These are phyloP conservation scores for Gephyroberyx darwinii DNA, from an alignment of 2,797 vertebrate species.

Conservation along the genomic window DNA sequence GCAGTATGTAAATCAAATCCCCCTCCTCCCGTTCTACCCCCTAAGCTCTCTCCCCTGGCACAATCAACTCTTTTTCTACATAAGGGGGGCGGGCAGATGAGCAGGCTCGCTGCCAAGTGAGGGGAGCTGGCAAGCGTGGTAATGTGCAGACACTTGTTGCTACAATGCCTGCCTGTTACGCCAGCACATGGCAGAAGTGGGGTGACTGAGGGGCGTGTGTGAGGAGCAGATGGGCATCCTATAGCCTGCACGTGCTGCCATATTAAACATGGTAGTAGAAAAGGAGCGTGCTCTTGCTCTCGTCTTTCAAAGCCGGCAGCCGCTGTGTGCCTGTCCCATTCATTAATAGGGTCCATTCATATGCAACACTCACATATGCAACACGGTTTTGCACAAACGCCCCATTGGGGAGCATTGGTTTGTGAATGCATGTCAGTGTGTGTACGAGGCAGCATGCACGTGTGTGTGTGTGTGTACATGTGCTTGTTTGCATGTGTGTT, in stretches of 20 bases:
- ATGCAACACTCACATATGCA: slow-evolving; percentile 68
- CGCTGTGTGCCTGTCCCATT: slow-evolving; percentile 63
- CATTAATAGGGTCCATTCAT: slow-evolving; percentile 79
- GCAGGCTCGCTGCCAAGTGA: slow-evolving; percentile 84
- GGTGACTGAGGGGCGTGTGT: slow-evolving; percentile 52
- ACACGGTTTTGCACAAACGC: slow-evolving; percentile 79
- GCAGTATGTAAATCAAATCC: slow-evolving; percentile 84
- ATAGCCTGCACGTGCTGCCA: slow-evolving; percentile 65
- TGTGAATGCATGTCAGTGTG: slow-evolving; percentile 35
- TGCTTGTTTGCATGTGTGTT: slow-evolving; percentile 47
- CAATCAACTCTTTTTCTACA: slow-evolving; percentile 84
- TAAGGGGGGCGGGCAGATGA: slow-evolving; percentile 76
- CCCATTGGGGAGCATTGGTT: slow-evolving; percentile 55
- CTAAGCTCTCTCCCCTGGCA: slow-evolving; percentile 79
- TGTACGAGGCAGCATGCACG: neutral
- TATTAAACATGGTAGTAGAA: slow-evolving; percentile 67
- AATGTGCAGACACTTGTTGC: slow-evolving; percentile 87
- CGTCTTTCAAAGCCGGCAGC: slow-evolving; percentile 65
- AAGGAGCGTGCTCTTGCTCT: slow-evolving; percentile 61
- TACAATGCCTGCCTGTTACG: slow-evolving; percentile 79
- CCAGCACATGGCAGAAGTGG: slow-evolving; percentile 64
- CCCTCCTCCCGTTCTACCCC: slow-evolving; percentile 62
- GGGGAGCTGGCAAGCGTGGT: slow-evolving; percentile 79
- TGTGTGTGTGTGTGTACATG: slow-evolving; percentile 19
- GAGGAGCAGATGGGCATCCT: slow-evolving; percentile 73